phyloP scores from a whole-genome alignment of 2,888 invertebrate genomes.

The Norana najaformis region DNA sequence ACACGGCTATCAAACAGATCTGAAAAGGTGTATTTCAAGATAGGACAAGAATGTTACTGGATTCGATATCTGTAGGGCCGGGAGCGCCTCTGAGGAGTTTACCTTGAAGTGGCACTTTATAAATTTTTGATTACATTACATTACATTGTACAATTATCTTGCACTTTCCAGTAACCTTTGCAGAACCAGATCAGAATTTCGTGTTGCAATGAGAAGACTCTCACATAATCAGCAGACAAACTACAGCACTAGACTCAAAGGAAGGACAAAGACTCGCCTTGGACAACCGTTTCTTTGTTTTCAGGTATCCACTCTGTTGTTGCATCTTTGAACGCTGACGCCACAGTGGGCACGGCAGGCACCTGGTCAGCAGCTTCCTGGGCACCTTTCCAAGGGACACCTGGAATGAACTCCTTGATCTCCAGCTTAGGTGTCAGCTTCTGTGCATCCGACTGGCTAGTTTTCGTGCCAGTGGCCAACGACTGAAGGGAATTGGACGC shows the following conservation, averaged over 20 bases:
- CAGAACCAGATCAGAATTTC: too few relatives aligned
- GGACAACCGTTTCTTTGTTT: not conserved
- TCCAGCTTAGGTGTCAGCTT: not conserved
- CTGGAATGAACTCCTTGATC: constrained; percentile 34
- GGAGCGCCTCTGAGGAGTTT: too few relatives aligned
- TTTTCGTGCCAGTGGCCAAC: not conserved
- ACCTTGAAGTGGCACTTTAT: too few relatives aligned
- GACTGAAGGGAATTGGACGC: not conserved
- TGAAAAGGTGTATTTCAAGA: too few relatives aligned
- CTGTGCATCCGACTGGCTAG: not conserved
- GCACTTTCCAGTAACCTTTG: too few relatives aligned
- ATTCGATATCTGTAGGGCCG: too few relatives aligned
- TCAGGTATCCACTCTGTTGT: not conserved
- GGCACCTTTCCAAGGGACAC: constrained; percentile 31
- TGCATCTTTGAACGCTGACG: not conserved
- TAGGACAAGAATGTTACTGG: too few relatives aligned
- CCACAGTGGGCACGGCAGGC: not conserved
- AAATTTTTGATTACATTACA: too few relatives aligned
- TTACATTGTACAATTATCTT: too few relatives aligned
- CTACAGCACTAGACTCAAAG: not conserved
- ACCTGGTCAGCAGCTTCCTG: not conserved
- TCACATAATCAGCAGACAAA: too few relatives aligned
- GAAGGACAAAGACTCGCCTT: not conserved
- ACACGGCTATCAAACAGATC: too few relatives aligned
- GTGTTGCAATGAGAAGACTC: too few relatives aligned